Base-by-base conservation (phyloP, 2,888 invertebrate species). In the Drosophila acutilabella region DNA sequence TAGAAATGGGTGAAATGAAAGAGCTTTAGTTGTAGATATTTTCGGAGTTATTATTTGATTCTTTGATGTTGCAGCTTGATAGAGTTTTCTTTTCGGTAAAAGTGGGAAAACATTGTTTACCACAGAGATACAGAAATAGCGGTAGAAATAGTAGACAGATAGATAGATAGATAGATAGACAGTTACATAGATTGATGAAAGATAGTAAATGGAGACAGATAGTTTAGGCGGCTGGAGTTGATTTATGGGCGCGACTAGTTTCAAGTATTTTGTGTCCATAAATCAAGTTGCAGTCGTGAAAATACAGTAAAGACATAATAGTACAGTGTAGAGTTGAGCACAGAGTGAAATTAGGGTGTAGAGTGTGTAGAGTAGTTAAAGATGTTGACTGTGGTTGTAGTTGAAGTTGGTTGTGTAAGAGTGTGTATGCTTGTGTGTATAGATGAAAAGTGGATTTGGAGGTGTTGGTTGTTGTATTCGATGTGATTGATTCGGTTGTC, bases 241-340 rank as follows among this genome's bases (percentile, higher is more conserved):
- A 87, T 81, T 75, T 68, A 87, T 82, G 75, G 76, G 80, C 82
- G 81, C 80, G 91, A 91, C 91, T 91, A 91, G 91, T 91, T 89
- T 81, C 80, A 90, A 91, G 89, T 81, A 80, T 84, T 89, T 88
- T 80, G 74, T 78, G 78, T 56, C 70, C 83, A 87, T 78, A 53
- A 81, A 84, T 84, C 80, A 81, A 84, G 75, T 60, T 6, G 59
- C 71, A 68, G 81, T 66, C 75, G 56, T 71, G 64, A 66, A 77
- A 80, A 53, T 58, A 66, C 45, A 82, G 65, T 57, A 53, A 30
- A 50, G 58, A 67, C 40, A 71, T 41, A 44, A 71, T 56, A 58
- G 51, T 42, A 52, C 40, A 52, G 47, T 38, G 47, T 41, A 61
- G 48, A 47, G 59, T 48, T 23, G 33, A 60, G 51, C 47, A 52